These are phyloP conservation scores for Phaethon lepturus DNA, from an alignment of 2,113 vertebrate genomes.

Conservation along the genomic window DNA sequence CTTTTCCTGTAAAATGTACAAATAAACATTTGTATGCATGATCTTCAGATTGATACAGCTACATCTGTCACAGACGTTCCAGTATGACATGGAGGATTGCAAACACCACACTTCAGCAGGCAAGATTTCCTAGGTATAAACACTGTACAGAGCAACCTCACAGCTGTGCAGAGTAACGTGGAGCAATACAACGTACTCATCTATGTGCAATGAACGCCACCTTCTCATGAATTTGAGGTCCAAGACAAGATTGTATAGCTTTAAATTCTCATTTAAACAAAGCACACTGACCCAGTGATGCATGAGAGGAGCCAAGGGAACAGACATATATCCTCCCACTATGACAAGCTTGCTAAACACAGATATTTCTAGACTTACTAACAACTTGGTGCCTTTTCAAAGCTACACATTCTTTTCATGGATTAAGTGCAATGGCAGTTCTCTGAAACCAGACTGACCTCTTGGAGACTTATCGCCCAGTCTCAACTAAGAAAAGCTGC, in stretches of 20 bases:
- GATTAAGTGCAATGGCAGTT: neutral
- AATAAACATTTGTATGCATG: rapidly evolving
- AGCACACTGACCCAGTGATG: neutral
- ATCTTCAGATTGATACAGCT: neutral
- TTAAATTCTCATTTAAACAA: neutral
- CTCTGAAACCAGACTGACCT: neutral
- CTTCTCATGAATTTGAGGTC: neutral
- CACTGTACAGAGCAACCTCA: neutral
- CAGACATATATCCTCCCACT: neutral
- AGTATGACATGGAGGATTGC: rapidly evolving
- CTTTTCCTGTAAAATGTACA: neutral
- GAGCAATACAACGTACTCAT: neutral
- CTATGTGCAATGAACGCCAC: neutral
- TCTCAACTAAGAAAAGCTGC: neutral
- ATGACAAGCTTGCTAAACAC: neutral
- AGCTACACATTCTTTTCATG: neutral
- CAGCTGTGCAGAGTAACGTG: rapidly evolving
- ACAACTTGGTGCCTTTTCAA: neutral
- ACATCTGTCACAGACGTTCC: rapidly evolving
- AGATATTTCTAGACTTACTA: neutral
- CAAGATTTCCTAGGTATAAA: neutral
- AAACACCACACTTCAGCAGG: rapidly evolving
- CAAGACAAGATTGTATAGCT: no score
- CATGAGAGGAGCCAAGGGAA: neutral
- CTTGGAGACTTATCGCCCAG: neutral